Evolutionary conservation across 1,140 invertebrate species (phyloP).

Genomic region (Cydia strobilella): DNA sequence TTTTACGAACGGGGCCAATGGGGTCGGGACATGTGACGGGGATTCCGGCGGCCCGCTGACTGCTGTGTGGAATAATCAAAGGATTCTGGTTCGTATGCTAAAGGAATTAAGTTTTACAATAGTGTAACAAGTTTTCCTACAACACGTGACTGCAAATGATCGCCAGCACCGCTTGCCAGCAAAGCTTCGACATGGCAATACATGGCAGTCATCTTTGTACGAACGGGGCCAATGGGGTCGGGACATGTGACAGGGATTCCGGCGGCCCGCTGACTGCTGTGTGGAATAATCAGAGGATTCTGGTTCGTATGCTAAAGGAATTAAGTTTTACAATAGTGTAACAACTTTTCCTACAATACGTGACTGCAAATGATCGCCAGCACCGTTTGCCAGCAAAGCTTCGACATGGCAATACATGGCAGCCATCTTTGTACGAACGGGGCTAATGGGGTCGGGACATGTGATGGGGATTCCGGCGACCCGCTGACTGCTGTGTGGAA

Average conservation of each 20-base stretch:
- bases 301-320: too few species aligned
- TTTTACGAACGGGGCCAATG: slow-evolving; percentile 51
- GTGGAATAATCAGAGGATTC: too few species aligned
- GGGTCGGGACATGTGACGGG: slow-evolving; percentile 59
- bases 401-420: slow-evolving; percentile 44
- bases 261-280: too few species aligned
- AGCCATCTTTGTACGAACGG: slow-evolving; percentile 64
- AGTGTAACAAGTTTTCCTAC: background rate
- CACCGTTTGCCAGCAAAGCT: slow-evolving; percentile 56
- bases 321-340: too few species aligned
- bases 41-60: slow-evolving; percentile 63
- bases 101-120: background rate
- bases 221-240: too few species aligned
- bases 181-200: too few species aligned
- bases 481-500: slow-evolving; percentile 52
- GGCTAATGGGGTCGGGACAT: slow-evolving; percentile 47
- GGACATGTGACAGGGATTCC: too few species aligned
- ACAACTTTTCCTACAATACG: slow-evolving; percentile 51
- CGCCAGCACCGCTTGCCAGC: too few species aligned
- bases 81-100: slow-evolving; percentile 49
- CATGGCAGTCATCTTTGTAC: too few species aligned
- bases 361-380: slow-evolving; percentile 58
- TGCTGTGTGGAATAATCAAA: slow-evolving; percentile 48
- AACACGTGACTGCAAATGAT: too few species aligned
- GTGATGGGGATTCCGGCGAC: slow-evolving; percentile 64